phyloP scores from a whole-genome alignment of 2,113 vertebrate species.

The Platysternon megacephalum region DNA sequence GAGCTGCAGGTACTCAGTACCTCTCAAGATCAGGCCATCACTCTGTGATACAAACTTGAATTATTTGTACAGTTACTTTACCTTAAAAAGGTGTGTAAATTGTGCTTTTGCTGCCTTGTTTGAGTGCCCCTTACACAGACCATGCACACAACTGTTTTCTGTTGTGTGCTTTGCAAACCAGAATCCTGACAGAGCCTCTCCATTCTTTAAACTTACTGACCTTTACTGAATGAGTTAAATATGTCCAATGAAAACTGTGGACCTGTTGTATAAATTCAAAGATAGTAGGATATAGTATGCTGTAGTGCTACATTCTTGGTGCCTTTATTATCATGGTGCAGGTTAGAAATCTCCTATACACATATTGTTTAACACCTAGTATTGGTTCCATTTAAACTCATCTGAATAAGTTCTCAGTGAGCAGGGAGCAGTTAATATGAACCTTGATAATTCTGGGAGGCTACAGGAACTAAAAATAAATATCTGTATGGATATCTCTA shows the following conservation, averaged over 20 bases:
- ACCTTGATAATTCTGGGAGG: neutral
- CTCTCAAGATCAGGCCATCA: neutral
- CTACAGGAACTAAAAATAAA: neutral
- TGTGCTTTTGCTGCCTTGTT: neutral
- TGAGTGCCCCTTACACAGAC: neutral
- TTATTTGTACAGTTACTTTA: neutral
- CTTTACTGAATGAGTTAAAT: neutral
- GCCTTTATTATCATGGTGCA: neutral
- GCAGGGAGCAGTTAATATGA: neutral
- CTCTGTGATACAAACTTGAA: neutral
- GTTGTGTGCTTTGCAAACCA: neutral
- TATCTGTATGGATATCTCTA: neutral
- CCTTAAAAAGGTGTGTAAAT: neutral
- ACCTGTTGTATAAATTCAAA: neutral
- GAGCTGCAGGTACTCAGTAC: neutral
- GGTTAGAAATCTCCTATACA: neutral
- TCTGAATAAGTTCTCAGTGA: neutral
- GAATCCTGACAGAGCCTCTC: rapidly evolving
- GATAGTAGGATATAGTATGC: neutral
- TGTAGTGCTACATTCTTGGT: neutral
- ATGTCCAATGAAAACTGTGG: neutral
- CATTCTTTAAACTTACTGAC: neutral
- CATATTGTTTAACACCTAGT: neutral
- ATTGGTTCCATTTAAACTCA: neutral
- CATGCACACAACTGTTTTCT: no score